A percentile compares a stretch with the other conserved stretches of the same genome.
Evolutionary conservation across 2,888 invertebrate genomes (phyloP).

Genomic region (Apeira syringaria): DNA sequence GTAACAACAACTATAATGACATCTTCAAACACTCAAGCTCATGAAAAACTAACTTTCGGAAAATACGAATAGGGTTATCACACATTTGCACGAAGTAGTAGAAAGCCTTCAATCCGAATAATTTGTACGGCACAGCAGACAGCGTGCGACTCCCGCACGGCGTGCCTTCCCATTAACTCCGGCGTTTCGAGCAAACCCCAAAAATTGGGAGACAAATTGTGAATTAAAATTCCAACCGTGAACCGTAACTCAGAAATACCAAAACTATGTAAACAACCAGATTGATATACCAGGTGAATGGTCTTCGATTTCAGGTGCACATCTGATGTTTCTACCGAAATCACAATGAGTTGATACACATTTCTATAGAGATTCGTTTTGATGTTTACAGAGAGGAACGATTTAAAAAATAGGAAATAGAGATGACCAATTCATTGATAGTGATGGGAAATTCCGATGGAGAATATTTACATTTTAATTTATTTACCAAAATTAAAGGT

Average conservation of each 20-base stretch:
- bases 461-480: too few species aligned
- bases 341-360: too few species aligned
- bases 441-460: too few species aligned
- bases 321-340: too few species aligned
- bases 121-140: constrained; percentile 50
- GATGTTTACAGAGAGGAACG: too few species aligned
- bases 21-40: too few species aligned
- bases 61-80: constrained; percentile 5
- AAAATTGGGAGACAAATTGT: constrained; percentile 68
- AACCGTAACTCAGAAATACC: constrained; percentile 38
- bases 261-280: constrained; percentile 42
- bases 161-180: constrained; percentile 65
- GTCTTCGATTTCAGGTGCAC: neutral
- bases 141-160: constrained; percentile 61
- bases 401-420: too few species aligned
- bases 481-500: too few species aligned
- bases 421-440: too few species aligned
- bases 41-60: too few species aligned
- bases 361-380: too few species aligned
- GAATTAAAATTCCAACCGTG: constrained; percentile 67
- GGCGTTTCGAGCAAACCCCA: constrained; percentile 57
- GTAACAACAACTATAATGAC: too few species aligned
- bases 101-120: constrained; percentile 49
- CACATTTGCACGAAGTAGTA: constrained; percentile 27
- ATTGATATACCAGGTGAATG: constrained; percentile 24